phyloP scores from a whole-genome alignment of 2,113 vertebrate genomes.

The Morone chrysops region DNA sequence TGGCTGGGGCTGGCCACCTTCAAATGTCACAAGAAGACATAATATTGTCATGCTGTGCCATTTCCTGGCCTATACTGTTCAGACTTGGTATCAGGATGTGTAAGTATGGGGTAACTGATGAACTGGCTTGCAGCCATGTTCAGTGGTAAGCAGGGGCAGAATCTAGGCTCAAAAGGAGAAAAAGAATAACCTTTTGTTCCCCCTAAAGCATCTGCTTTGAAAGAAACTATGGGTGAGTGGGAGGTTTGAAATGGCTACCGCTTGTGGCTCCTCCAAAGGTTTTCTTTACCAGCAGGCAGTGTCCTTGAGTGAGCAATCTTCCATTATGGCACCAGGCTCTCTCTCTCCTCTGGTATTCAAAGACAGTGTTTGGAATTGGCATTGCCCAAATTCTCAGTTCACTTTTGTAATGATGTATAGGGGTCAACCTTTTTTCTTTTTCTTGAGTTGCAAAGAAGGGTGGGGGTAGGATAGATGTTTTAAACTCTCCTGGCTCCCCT shows the following conservation, averaged over 20 bases:
- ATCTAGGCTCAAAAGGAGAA: not conserved
- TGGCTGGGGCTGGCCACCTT: not conserved
- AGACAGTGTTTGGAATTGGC: not conserved
- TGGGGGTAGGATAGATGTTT: not conserved
- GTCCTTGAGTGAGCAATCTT: slow-evolving; percentile 30
- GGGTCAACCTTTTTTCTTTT: not conserved
- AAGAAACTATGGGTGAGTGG: slow-evolving; percentile 26
- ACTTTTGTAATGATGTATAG: not conserved
- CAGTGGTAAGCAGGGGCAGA: not conserved
- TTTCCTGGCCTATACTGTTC: not conserved
- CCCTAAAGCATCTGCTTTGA: slow-evolving; percentile 21
- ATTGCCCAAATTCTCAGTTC: slow-evolving; percentile 5
- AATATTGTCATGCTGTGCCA: not conserved
- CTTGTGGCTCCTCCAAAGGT: slow-evolving; percentile 17
- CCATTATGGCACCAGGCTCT: not conserved
- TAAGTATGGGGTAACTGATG: slow-evolving; percentile 20
- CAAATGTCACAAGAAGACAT: not conserved
- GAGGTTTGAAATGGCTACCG: slow-evolving; percentile 23
- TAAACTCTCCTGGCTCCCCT: not conserved
- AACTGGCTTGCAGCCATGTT: slow-evolving; percentile 1
- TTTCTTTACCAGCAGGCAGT: slow-evolving; percentile 21
- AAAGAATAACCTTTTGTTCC: slow-evolving; percentile 17
- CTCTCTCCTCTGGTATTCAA: slow-evolving; percentile 5
- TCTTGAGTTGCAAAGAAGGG: slow-evolving; percentile 12
- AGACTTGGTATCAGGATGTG: not conserved